Base-by-base conservation (phyloP, 2,888 invertebrate genomes). In the Fragum fragum region DNA sequence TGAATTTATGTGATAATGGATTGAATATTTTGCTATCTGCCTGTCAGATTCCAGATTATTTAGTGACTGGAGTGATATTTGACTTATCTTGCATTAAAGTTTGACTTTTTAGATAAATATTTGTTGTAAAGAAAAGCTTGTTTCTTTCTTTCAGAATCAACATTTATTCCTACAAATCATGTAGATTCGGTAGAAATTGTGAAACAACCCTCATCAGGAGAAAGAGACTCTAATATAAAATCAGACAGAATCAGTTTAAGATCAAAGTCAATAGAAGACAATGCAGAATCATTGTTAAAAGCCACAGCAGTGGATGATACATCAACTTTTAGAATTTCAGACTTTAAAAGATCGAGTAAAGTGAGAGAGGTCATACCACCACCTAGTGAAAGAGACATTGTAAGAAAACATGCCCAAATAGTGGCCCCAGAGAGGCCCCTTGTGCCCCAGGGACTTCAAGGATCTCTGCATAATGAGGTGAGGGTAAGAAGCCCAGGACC, bases 361-460 rank as follows among this genome's bases (percentile, higher is more conserved):
- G 55, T 71, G 18, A 76, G 70, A 66, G 77, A 71, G 14, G 47
- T 42, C 0, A 85, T 85, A 21, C 85, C 79, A 2, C 85, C 85
- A 2, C 85, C 85, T 9, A 82, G 57, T 71, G 71, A 85, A 61
- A 69, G 85, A 71, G 85, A 85, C 70, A 81, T 85, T 78, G 85
- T 85, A 1, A 69, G 85, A 55, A 71, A 71, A 71, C 71, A 71
- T n/a, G 53, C 71, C 11, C 71, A 71, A 29, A 53, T 53, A 23
- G 71, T 55, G 57, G 59, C 52, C 73, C 73, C n/a, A 57, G 55
- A 21, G 73, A 61, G 32, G 61, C 76, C 29, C 53, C 76, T 52
- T 76, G 70, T 68, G 71, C 81, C 21, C 28, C 81, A 32, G 78
- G 80, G 28, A 23, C 74, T 42, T 42, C 66, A 66, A 23, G 66